Evolutionary conservation across 2,113 vertebrate genomes (phyloP), one percentile per base, ranked within the genome.

Genomic region (Eupsittula cactorum): DNA sequence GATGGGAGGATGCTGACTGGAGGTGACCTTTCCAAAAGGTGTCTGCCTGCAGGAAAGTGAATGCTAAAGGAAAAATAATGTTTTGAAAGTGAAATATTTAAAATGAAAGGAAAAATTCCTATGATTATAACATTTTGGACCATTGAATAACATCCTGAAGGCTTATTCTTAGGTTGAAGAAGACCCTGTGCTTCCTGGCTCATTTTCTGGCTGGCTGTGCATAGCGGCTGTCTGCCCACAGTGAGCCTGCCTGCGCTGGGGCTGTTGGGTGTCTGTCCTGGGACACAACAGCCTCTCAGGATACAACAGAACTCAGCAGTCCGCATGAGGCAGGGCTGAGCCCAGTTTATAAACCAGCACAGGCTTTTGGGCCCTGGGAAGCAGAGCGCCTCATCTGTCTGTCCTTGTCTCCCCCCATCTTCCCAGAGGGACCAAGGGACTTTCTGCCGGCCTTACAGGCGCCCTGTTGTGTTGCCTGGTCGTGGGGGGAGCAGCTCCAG

Each of bases 191-290:
- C 41, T 68, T 91, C 59, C 63, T 81, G 46, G 4, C 18, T 70
- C 15, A 2, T 49, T 67, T 69, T 77, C 42, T 71, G 57, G 60
- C 42, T 44, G 62, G 7, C 35, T 42, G 25, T 49, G 65, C 23
- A 1, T 20, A 44, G 27, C 7, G 1, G 46, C 2, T 75, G 21
- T 17, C 37, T 86, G 71, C 23, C 4, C 1, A 35, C 0, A 0
- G 39, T 17, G 25, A 39, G n/a, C 39, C 25, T 16, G n/a, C 44
- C 49, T 23, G 5, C 1, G 1, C 63, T 20, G 67, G 17, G 20
- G 8, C 71, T 44, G 13, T 70, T 1, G 2, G 35, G 16, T 31
- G 7, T 37, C 33, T 63, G 53, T 55, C 49, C 47, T 13, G 14
- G 41, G 5, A 20, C 49, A 52, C 47, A 35, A 3, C 1, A 1